phyloP scores from a whole-genome alignment of 2,113 vertebrate genomes.

The Egretta garzetta region DNA sequence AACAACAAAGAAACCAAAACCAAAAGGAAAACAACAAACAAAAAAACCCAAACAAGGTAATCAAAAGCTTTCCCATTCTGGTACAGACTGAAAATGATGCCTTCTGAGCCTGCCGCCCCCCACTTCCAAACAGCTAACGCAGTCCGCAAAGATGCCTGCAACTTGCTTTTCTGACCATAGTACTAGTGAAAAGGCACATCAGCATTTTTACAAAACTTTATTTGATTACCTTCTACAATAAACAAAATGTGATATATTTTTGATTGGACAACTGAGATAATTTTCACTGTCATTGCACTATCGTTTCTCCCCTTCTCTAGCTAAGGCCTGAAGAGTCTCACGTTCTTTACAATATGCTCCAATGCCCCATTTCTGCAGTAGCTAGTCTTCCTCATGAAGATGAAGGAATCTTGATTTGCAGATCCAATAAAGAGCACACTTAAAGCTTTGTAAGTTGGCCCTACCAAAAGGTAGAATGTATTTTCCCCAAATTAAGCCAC shows the following conservation, averaged over 20 bases:
- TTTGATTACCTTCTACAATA: not conserved
- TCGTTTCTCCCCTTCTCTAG: not conserved
- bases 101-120: not conserved
- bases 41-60: not conserved
- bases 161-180: not conserved
- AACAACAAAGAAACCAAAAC: not conserved
- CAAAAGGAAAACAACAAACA: not conserved
- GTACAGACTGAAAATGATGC: not conserved
- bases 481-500: not conserved
- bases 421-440: not conserved
- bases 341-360: not conserved
- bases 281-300: not conserved
- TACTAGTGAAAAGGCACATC: not conserved
- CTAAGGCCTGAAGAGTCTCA: not conserved
- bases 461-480: not conserved
- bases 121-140: not conserved
- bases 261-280: not conserved
- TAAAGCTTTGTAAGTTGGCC: not conserved
- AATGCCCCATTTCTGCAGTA: not conserved
- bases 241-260: not conserved
- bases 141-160: not conserved
- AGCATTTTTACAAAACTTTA: not conserved
- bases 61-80: not conserved
- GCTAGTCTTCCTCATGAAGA: not conserved
- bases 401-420: not conserved